Evolutionary conservation across 64 coral and sea anemone genomes (phyloP).

Genomic region (Porites lutea): DNA sequence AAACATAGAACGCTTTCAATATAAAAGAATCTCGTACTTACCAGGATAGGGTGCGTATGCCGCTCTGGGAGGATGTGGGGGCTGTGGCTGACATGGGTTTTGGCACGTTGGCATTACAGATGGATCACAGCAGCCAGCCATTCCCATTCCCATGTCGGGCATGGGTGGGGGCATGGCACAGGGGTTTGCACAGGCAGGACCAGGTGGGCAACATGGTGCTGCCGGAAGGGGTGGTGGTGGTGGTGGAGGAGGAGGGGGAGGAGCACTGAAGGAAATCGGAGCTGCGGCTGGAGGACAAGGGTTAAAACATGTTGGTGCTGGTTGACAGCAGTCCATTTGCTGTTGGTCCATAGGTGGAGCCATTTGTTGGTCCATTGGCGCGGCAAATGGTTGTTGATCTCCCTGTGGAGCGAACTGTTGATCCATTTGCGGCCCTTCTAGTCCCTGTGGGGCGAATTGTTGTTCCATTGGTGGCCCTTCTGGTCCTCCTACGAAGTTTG

Average conservation of each 20-base stretch:
- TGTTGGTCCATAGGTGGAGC: slow-evolving; percentile 1
- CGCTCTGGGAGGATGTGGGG: slow-evolving; percentile 56
- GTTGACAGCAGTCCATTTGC: slow-evolving; percentile 62
- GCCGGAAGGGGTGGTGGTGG: slow-evolving; percentile 19
- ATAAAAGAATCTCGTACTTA: slow-evolving; percentile 13
- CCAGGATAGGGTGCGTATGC: slow-evolving; percentile 89
- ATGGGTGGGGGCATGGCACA: slow-evolving; percentile 25
- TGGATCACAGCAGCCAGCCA: slow-evolving; percentile 80
- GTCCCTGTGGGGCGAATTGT: slow-evolving; percentile 1
- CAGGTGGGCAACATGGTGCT: not conserved
- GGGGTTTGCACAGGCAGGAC: slow-evolving; percentile 5
- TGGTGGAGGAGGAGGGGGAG: slow-evolving; percentile 36
- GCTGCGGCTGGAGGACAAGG: slow-evolving; percentile 58
- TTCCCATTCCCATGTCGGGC: slow-evolving; percentile 56
- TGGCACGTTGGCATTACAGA: slow-evolving; percentile 62
- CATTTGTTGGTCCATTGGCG: slow-evolving; percentile 1
- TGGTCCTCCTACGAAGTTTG: slow-evolving; percentile 1
- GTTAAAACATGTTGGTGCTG: slow-evolving; percentile 60
- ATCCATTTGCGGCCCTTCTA: not conserved
- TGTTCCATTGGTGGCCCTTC: slow-evolving; percentile 18
- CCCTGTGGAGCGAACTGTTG: not conserved
- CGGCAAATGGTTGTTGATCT: not conserved
- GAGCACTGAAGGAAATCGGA: not conserved
- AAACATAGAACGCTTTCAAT: no score
- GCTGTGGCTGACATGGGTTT: slow-evolving; percentile 81